phyloP scores from a whole-genome alignment of 2,113 vertebrate species.

The Apteryx owenii region DNA sequence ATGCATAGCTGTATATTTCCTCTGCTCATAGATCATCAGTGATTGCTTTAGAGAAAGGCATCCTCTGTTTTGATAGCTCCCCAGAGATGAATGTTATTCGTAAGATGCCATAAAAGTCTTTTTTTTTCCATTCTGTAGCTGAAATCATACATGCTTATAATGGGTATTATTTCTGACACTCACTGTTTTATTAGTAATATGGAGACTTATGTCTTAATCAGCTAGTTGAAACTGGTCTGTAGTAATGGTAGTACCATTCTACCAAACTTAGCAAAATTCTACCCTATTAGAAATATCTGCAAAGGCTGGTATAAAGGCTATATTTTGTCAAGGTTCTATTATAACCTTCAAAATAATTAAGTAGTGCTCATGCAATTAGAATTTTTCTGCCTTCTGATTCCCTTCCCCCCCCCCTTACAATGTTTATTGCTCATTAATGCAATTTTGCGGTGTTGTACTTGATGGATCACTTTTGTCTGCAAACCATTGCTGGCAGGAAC shows the following conservation, averaged over 20 bases:
- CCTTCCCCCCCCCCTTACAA: fast-evolving
- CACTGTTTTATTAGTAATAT: not conserved
- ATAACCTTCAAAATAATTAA: not conserved
- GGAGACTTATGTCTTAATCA: conserved; percentile 29
- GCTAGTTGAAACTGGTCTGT: not conserved
- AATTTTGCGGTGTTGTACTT: not conserved
- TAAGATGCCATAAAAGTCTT: conserved; percentile 34
- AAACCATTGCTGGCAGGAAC: conserved; percentile 6
- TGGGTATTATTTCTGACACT: not conserved
- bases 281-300: not conserved
- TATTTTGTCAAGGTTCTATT: not conserved
- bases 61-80: conserved; percentile 76
- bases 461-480: conserved; percentile 18
- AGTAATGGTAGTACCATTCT: not conserved
- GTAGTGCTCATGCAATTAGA: not conserved
- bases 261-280: not conserved
- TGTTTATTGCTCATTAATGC: not conserved
- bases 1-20: not conserved
- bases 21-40: conserved; percentile 16
- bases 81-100: conserved; percentile 68
- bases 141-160: not conserved
- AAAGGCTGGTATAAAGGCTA: not conserved
- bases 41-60: conserved; percentile 67
- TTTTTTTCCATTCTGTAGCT: not conserved
- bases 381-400: not conserved